Percentiles rank a stretch among this genome's conserved stretches.
Conservation (phyloP, 2,888 invertebrate species). For the Didymodactylos carnosus region DNA sequence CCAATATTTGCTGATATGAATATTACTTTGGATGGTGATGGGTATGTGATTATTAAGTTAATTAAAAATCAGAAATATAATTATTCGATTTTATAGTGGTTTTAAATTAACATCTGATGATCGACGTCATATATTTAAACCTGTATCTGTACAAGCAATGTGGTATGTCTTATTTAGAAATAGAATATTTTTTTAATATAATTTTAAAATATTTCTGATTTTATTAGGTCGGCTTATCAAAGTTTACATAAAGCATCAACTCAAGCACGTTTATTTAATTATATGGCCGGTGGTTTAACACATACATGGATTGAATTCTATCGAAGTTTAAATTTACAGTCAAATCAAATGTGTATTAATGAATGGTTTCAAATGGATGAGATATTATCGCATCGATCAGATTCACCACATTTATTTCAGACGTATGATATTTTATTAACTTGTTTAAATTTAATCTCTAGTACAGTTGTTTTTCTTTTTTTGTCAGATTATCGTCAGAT, state of each 20-base stretch:
- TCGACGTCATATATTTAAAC: constrained; percentile 8
- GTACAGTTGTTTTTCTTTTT: background rate
- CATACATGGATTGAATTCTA: background rate
- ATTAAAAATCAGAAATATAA: background rate
- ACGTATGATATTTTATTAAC: background rate
- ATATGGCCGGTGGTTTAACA: background rate
- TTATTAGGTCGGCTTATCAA: constrained; percentile 7
- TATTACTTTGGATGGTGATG: constrained; percentile 8
- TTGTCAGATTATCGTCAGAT: background rate
- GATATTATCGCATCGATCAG: constrained; percentile 3
- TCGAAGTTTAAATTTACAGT: background rate
- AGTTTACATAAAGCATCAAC: constrained; percentile 7
- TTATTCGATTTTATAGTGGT: background rate
- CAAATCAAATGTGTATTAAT: constrained; percentile 7
- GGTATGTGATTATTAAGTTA: background rate
- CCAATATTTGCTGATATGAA: constrained; percentile 8
- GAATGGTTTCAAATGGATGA: constrained; percentile 13
- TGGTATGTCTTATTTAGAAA: too few species aligned
- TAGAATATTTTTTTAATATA: background rate
- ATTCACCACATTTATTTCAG: background rate
- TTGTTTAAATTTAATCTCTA: too few species aligned
- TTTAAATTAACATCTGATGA: constrained; percentile 10
- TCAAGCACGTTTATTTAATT: constrained; percentile 1
- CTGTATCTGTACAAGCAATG: constrained; percentile 8
- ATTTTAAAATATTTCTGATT: background rate